Base-by-base conservation (phyloP, 2,113 vertebrate species). In the Dinomys branickii region DNA sequence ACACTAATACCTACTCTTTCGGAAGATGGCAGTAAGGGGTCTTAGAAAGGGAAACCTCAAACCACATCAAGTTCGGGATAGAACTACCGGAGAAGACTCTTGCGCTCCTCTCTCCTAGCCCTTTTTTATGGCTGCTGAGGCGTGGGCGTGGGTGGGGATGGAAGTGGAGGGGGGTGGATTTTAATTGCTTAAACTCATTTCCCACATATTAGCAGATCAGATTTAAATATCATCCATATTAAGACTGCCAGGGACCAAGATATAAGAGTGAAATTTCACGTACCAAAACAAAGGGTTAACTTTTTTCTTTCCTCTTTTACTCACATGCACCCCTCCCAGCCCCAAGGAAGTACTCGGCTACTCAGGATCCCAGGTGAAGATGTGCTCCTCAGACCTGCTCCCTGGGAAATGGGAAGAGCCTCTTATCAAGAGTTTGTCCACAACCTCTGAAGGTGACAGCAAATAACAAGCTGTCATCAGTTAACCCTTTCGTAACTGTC, bases 161-260 rank as follows among this genome's bases (percentile, higher is more conserved):
- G 78, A 90, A 63, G 75, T 69, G 17, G 35, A 69, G 17, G 85
- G 75, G 67, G 17, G 8, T 93, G 82, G 95, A 84, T 97, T 97
- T 97, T 98, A 98, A 97, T 96, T 97, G 85, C 92, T 97, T 94
- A 92, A 94, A 94, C 85, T 78, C 94, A 95, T 96, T 96, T 95
- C 93, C 38, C 61, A 83, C 88, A 81, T 97, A 94, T 90, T 95
- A 98, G 92, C 96, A 94, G 94, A 96, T 97, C 94, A 97, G 63
- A 92, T 93, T 95, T 97, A 97, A 95, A 87, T 85, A 96, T 97
- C 95, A 93, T 58, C 93, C 85, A 44, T 78, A 73, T 94, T 83
- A 81, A 94, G 89, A 91, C 86, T 95, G 89, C n/a, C 65, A 84
- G 75, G 78, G 85, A 93, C 88, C 85, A 85, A 85, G 77, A 95